phyloP scores from a whole-genome alignment of 1,140 invertebrate genomes.

The Bombus cullumanus region DNA sequence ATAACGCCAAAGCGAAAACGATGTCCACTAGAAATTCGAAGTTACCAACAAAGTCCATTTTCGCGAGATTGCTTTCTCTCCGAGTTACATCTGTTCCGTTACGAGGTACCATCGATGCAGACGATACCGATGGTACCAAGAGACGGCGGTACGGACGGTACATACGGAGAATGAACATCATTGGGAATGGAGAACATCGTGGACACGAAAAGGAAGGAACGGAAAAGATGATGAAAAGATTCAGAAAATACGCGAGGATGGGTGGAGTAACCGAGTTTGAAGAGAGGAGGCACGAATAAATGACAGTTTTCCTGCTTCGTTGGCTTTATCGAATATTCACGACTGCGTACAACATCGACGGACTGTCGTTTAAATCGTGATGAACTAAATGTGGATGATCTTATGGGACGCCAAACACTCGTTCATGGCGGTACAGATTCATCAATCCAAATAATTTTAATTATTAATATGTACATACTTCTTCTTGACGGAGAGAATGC shows the following conservation, averaged over 20 bases:
- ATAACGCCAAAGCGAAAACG: background rate
- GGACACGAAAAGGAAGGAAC: background rate
- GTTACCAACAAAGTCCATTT: constrained; percentile 43
- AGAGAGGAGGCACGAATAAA: too few relatives aligned
- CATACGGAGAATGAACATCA: constrained; percentile 29
- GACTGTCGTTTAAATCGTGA: too few relatives aligned
- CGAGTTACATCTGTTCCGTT: too few relatives aligned
- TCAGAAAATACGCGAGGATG: background rate
- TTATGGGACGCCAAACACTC: constrained; percentile 2
- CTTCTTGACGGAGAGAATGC: too few relatives aligned
- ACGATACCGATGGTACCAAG: background rate
- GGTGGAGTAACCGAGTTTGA: too few relatives aligned
- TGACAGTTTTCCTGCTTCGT: too few relatives aligned
- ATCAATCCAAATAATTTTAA: constrained; percentile 50
- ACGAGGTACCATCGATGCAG: background rate
- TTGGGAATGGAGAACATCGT: constrained; percentile 1
- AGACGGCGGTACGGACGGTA: too few relatives aligned
- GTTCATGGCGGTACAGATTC: background rate
- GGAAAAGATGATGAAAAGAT: background rate
- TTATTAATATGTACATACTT: too few relatives aligned
- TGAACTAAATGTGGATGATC: constrained; percentile 30
- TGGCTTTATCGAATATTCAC: too few relatives aligned
- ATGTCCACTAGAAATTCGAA: constrained; percentile 39
- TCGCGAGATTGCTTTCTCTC: constrained; percentile 35
- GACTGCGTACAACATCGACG: too few relatives aligned